Conservation (phyloP, 1,140 invertebrate species). For the Lethrus apterus region DNA sequence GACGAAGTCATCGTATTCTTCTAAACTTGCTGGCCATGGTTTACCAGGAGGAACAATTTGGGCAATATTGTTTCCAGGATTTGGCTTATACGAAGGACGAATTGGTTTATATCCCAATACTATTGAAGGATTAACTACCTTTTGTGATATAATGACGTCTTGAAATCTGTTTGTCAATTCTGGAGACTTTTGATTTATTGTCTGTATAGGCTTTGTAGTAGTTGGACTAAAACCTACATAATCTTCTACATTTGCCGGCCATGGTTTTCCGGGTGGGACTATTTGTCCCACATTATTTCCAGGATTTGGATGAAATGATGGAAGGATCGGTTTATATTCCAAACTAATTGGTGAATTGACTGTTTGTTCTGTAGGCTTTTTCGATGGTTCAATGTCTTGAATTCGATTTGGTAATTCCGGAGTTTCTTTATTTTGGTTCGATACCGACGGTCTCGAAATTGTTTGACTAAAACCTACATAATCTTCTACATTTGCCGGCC, state of each 20-base stretch:
- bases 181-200: too few species aligned
- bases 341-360: too few species aligned
- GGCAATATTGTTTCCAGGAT: slow-evolving; percentile 5
- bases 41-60: slow-evolving; percentile 15
- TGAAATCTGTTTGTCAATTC: too few species aligned
- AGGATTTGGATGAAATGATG: too few species aligned
- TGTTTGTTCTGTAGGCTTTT: too few species aligned
- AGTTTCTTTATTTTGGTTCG: slow-evolving; percentile 6
- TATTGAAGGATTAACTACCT: too few species aligned
- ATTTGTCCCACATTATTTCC: slow-evolving; percentile 5
- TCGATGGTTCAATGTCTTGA: too few species aligned
- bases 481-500: slow-evolving; percentile 7
- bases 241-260: slow-evolving; percentile 8
- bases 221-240: slow-evolving; percentile 8
- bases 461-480: slow-evolving; percentile 8
- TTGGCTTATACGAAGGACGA: slow-evolving; percentile 1
- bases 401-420: too few species aligned
- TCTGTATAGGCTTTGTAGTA: not conserved
- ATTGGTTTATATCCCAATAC: slow-evolving; percentile 5
- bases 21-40: slow-evolving; percentile 18
- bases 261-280: slow-evolving; percentile 11
- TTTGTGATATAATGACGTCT: too few species aligned
- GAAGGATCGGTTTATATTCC: not conserved
- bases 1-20: too few species aligned
- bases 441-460: not conserved